phyloP scores from a whole-genome alignment of 2,113 vertebrate species.

The Gobio gobio region DNA sequence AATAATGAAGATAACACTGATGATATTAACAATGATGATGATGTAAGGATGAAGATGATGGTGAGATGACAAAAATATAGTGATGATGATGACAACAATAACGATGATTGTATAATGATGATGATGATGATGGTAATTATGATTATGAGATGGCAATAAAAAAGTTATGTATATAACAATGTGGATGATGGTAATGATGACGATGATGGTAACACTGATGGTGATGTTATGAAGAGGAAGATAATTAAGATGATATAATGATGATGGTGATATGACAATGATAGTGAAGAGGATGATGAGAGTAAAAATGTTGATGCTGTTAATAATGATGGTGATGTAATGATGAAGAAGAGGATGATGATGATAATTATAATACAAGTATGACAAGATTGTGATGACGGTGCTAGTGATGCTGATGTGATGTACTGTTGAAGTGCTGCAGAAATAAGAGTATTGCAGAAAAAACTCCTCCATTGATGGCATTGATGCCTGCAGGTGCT shows the following conservation, averaged over 20 bases:
- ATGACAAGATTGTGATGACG: background rate
- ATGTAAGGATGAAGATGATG: too few species aligned
- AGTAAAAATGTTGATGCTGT: background rate
- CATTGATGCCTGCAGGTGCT: conserved; percentile 17
- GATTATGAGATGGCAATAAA: background rate
- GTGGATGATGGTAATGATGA: background rate
- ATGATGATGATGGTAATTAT: background rate
- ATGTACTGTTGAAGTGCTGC: background rate
- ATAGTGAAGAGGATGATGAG: background rate
- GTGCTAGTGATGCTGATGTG: background rate
- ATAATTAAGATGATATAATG: background rate
- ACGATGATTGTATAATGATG: too few species aligned
- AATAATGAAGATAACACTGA: too few species aligned
- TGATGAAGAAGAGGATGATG: background rate
- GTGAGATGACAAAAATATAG: too few species aligned
- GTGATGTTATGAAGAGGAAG: background rate
- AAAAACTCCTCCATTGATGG: background rate
- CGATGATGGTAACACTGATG: background rate
- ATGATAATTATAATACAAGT: too few species aligned
- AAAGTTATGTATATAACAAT: too few species aligned
- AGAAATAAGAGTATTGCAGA: background rate
- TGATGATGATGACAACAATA: too few species aligned
- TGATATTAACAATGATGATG: too few species aligned
- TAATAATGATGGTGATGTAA: background rate
- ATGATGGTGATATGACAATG: background rate